These are phyloP conservation scores for Ormyrus pomaceus DNA, from an alignment of 2,888 invertebrate species.

Conservation along the genomic window DNA sequence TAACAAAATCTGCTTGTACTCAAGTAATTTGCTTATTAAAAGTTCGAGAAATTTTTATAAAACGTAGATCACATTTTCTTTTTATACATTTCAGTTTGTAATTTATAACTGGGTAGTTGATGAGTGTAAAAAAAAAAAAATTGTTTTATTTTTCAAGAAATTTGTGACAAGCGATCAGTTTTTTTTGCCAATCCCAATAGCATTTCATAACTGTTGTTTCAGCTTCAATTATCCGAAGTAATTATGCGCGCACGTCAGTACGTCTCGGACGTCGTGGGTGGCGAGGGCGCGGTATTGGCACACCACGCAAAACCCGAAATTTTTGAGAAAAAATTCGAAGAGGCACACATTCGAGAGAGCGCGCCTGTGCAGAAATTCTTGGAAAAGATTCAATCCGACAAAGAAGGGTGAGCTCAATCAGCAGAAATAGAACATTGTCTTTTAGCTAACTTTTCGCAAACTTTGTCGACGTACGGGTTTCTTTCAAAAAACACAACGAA, in stretches of 20 bases:
- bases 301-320: slow-evolving; percentile 93
- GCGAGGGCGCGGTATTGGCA: slow-evolving; percentile 90
- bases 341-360: slow-evolving; percentile 83
- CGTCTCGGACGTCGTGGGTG: slow-evolving; percentile 93
- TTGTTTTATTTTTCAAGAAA: too few species aligned
- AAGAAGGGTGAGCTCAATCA: slow-evolving; percentile 87
- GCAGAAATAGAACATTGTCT: slow-evolving; percentile 24
- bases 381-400: slow-evolving; percentile 93
- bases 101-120: too few species aligned
- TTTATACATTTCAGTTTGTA: too few species aligned
- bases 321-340: slow-evolving; percentile 88
- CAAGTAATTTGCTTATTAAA: too few species aligned
- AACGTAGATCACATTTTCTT: too few species aligned
- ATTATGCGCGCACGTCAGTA: slow-evolving; percentile 96
- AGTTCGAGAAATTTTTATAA: too few species aligned
- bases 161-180: too few species aligned
- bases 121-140: too few species aligned
- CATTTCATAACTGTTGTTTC: slow-evolving; percentile 55
- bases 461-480: slow-evolving; percentile 1
- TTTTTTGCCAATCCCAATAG: too few species aligned
- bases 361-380: slow-evolving; percentile 92
- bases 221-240: slow-evolving; percentile 98
- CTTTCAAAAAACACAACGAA: neutral
- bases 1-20: neutral
- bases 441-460: neutral